A percentile compares a stretch with the other conserved stretches of the same genome.
These are phyloP conservation scores for Syrista parreyssii DNA, from an alignment of 2,888 invertebrate genomes.

Conservation along the genomic window DNA sequence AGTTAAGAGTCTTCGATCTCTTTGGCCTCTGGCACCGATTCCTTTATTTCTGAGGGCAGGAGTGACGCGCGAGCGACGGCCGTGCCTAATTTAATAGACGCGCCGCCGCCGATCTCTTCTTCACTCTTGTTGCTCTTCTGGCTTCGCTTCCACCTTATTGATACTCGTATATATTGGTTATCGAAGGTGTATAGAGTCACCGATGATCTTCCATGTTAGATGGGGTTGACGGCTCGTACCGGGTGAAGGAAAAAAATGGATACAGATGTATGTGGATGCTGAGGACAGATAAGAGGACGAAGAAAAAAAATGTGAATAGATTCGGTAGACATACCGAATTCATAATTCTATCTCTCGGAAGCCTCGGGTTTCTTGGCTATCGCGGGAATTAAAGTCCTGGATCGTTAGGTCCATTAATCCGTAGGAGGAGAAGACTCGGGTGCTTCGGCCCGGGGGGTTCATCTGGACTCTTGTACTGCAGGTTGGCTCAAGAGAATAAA, in stretches of 20 bases:
- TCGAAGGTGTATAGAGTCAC: no score
- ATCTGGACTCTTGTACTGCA: constrained; percentile 16
- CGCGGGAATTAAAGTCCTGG: constrained; percentile 38
- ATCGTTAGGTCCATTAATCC: constrained; percentile 33
- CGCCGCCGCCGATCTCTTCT: neutral
- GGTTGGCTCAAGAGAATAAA: constrained; percentile 30
- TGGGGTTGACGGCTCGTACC: no score
- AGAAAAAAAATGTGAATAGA: no score
- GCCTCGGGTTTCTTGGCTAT: constrained; percentile 6
- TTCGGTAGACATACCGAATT: constrained; percentile 13
- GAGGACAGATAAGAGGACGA: constrained; percentile 9
- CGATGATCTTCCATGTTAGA: no score
- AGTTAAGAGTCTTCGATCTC: constrained; percentile 6
- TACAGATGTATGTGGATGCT: no score
- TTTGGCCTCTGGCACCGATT: neutral
- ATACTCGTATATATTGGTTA: no score
- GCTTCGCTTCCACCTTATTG: no score
- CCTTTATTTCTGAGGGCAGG: constrained; percentile 17
- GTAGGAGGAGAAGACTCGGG: constrained; percentile 29
- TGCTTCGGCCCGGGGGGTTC: constrained; percentile 31
- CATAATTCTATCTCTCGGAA: constrained; percentile 20
- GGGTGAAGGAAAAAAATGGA: no score
- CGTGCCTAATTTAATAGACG: constrained; percentile 16
- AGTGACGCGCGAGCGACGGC: constrained; percentile 17
- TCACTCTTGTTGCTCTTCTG: no score